phyloP scores from a whole-genome alignment of 2,888 invertebrate genomes.

The Cryptus viduatorius region DNA sequence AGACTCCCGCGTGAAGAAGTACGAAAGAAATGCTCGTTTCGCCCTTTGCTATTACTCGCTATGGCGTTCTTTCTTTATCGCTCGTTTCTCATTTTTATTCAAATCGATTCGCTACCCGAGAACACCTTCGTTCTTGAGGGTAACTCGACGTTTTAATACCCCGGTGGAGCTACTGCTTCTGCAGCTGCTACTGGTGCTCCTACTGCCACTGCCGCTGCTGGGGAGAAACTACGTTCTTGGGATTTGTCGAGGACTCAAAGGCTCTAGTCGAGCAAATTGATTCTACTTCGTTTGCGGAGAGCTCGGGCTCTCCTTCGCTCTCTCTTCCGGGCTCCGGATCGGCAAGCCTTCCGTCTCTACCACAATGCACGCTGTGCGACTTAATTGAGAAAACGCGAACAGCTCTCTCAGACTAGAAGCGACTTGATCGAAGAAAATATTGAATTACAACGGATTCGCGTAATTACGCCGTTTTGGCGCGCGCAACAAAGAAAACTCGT shows the following conservation, averaged over 20 bases:
- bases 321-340: slow-evolving; percentile 8
- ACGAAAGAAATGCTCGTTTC: slow-evolving; percentile 61
- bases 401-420: slow-evolving; percentile 23
- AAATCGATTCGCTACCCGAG: slow-evolving; percentile 64
- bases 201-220: slow-evolving; percentile 22
- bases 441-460: slow-evolving; percentile 53
- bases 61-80: slow-evolving; percentile 26
- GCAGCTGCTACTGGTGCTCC: slow-evolving; percentile 72
- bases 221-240: slow-evolving; percentile 61
- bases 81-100: slow-evolving; percentile 66
- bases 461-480: slow-evolving; percentile 49
- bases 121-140: slow-evolving; percentile 40
- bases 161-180: slow-evolving; percentile 57
- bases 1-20: slow-evolving; percentile 52
- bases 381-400: slow-evolving; percentile 61
- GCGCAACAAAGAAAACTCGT: background rate
- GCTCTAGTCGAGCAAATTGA: slow-evolving; percentile 69
- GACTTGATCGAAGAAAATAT: slow-evolving; percentile 54
- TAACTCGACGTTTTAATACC: slow-evolving; percentile 61
- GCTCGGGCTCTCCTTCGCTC: slow-evolving; percentile 21
- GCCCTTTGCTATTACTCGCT: slow-evolving; percentile 52
- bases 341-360: slow-evolving; percentile 29
- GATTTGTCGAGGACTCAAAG: slow-evolving; percentile 69
- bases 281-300: slow-evolving; percentile 65
- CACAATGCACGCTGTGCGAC: slow-evolving; percentile 29